Conservation (phyloP, 2,888 invertebrate species). For the Catocala sponsa region DNA sequence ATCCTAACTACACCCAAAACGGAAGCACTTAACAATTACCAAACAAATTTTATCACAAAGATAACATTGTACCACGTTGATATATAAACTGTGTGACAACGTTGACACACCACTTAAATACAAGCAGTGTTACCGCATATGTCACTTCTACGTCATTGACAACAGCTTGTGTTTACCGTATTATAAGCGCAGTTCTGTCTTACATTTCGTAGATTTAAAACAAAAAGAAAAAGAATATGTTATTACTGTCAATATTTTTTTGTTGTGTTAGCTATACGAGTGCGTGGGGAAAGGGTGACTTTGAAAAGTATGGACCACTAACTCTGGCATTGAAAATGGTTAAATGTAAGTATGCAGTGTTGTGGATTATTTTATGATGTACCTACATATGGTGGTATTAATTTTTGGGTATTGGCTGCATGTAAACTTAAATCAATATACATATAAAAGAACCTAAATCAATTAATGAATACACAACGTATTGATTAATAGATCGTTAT, state of each 20-base stretch:
- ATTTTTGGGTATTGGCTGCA: no score
- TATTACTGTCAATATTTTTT: constrained; percentile 32
- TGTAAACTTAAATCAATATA: no score
- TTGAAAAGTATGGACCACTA: constrained; percentile 78
- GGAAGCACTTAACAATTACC: constrained; percentile 4
- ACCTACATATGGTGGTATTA: neutral
- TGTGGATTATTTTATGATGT: neutral
- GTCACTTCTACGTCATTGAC: constrained; percentile 8
- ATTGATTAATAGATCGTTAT: no score
- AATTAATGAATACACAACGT: no score
- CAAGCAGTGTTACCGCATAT: constrained; percentile 11
- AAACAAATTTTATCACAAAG: constrained; percentile 4
- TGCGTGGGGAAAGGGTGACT: constrained; percentile 67
- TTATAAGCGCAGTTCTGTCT: neutral
- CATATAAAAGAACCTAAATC: no score
- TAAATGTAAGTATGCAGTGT: constrained; percentile 71
- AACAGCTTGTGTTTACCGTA: constrained; percentile 6
- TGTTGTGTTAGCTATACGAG: constrained; percentile 41
- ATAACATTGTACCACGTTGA: constrained; percentile 6
- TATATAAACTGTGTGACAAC: neutral
- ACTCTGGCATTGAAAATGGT: constrained; percentile 68
- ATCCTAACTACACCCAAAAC: neutral
- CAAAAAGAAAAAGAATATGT: constrained; percentile 29
- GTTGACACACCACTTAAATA: constrained; percentile 1
- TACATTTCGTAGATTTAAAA: neutral